These are phyloP conservation scores for Acanthococcus lagerstroemiae DNA, from an alignment of 2,888 invertebrate species.

Conservation along the genomic window DNA sequence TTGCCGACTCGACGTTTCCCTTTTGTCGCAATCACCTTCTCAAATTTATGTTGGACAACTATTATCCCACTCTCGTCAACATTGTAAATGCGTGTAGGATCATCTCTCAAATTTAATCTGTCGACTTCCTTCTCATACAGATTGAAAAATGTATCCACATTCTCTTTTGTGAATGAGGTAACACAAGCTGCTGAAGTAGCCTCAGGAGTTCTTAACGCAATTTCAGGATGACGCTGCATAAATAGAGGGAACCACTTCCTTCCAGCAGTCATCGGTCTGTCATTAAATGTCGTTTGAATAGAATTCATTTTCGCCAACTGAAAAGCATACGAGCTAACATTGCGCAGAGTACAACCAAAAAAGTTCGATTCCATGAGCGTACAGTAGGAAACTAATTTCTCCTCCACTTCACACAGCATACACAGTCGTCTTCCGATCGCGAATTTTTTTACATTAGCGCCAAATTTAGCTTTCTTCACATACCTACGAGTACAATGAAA, in stretches of 20 bases:
- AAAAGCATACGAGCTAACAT: neutral
- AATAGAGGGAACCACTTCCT: neutral
- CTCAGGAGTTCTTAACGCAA: neutral
- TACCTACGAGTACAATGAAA: too few relatives aligned
- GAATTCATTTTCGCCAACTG: neutral
- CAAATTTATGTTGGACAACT: conserved; percentile 40
- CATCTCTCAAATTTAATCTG: neutral
- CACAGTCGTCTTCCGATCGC: too few relatives aligned
- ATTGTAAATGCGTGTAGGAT: conserved; percentile 40
- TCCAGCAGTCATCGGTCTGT: neutral
- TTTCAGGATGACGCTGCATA: neutral
- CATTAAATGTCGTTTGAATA: neutral
- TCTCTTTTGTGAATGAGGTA: neutral
- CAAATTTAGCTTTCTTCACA: too few relatives aligned
- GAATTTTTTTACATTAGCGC: too few relatives aligned
- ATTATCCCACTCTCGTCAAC: conserved; percentile 43
- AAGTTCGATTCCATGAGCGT: too few relatives aligned
- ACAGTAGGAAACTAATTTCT: too few relatives aligned
- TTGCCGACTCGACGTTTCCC: conserved; percentile 42
- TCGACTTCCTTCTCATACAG: neutral
- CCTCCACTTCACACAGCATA: too few relatives aligned
- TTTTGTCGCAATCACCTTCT: conserved; percentile 41
- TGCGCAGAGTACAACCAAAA: too few relatives aligned
- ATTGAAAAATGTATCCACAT: neutral
- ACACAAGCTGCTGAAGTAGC: neutral